Conservation (phyloP, 2,797 vertebrate genomes). For the Lithobates pipiens region DNA sequence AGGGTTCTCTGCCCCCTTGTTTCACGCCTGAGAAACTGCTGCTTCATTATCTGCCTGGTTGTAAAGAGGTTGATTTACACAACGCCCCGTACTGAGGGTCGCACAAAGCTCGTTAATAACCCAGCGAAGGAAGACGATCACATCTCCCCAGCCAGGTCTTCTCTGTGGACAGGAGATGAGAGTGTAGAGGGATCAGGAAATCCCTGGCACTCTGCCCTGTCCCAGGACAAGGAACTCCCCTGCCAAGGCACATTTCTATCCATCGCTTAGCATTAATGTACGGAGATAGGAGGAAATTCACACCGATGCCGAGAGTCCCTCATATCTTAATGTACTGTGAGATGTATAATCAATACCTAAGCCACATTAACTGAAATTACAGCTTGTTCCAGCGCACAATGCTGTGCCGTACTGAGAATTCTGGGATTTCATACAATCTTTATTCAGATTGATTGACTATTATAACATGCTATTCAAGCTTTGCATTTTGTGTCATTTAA, state of each 20-base stretch:
- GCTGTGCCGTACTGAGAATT: not conserved
- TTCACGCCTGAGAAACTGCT: conserved; percentile 58
- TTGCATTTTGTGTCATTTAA: not conserved
- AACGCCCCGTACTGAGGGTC: conserved; percentile 70
- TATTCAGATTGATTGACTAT: conserved; percentile 10
- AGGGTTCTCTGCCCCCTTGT: conserved; percentile 48
- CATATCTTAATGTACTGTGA: conserved; percentile 38
- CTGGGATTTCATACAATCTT: not conserved
- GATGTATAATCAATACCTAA: conserved; percentile 53
- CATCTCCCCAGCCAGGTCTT: conserved; percentile 65
- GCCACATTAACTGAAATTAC: conserved; percentile 19
- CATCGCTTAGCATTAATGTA: not conserved
- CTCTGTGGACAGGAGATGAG: conserved; percentile 69
- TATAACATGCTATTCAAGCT: not conserved
- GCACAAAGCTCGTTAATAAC: conserved; percentile 74
- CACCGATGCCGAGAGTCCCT: conserved; percentile 67
- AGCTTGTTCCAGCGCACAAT: conserved; percentile 12
- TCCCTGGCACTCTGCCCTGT: conserved; percentile 69
- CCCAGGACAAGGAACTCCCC: not conserved
- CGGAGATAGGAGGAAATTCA: conserved; percentile 65
- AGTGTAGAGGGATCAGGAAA: conserved; percentile 72
- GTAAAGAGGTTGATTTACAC: conserved; percentile 71
- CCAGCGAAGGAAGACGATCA: conserved; percentile 71
- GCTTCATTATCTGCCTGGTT: conserved; percentile 67
- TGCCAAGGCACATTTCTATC: not conserved